Percentiles rank a stretch among this genome's conserved stretches.
Conservation (phyloP, 2,888 invertebrate species). For the Spicauda simplicius region DNA sequence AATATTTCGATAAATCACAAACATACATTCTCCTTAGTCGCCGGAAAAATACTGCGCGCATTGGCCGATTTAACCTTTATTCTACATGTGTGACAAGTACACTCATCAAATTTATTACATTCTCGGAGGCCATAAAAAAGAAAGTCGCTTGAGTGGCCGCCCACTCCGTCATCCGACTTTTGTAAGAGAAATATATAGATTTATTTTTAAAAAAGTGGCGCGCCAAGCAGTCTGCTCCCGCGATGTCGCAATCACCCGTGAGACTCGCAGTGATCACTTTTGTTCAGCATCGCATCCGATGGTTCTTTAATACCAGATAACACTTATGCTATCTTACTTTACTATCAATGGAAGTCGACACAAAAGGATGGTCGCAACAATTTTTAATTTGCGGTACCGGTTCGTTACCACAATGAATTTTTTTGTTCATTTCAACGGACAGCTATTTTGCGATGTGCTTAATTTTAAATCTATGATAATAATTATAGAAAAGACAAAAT, state of each 20-base stretch:
- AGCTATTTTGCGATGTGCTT: neutral
- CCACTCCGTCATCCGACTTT: constrained; percentile 66
- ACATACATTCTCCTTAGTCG: neutral
- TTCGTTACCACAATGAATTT: neutral
- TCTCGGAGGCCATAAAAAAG: constrained; percentile 75
- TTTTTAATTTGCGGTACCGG: neutral
- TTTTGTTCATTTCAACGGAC: neutral
- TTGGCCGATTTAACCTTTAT: constrained; percentile 40
- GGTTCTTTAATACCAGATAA: constrained; percentile 12
- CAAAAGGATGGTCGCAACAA: neutral
- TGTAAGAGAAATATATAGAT: constrained; percentile 62
- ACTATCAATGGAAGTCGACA: constrained; percentile 37
- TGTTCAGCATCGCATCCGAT: constrained; percentile 52
- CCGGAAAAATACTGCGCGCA: constrained; percentile 14
- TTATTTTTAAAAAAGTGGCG: constrained; percentile 69
- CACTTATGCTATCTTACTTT: constrained; percentile 1
- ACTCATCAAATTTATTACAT: constrained; percentile 63
- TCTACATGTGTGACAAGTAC: constrained; percentile 52
- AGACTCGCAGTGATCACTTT: constrained; percentile 50
- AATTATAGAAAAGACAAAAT: neutral
- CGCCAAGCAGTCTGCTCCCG: constrained; percentile 80
- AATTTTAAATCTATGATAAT: neutral
- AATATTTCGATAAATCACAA: neutral
- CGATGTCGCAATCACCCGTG: constrained; percentile 58
- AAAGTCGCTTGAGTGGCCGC: constrained; percentile 68